A percentile compares a stretch with the other conserved stretches of the same genome.
Evolutionary conservation across 2,888 invertebrate species (phyloP).

Genomic region (Caenorhabditis sulstoni): DNA sequence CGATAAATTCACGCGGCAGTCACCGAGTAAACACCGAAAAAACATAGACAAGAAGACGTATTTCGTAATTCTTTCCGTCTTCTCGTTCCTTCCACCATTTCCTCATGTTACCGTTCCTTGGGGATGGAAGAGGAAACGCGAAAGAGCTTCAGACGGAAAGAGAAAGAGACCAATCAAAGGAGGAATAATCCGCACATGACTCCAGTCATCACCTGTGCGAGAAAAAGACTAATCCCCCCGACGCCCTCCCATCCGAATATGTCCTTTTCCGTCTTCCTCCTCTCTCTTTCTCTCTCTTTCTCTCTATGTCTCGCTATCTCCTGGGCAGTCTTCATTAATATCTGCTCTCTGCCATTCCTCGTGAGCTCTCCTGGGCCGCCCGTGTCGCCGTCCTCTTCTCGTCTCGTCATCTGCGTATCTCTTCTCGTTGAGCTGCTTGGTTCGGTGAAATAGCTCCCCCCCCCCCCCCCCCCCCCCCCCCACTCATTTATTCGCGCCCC

Average conservation of each 20-base stretch:
- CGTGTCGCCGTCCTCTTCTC: conserved; percentile 4
- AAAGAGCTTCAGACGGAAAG: too few relatives aligned
- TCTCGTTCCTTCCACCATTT: not conserved
- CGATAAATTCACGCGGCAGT: conserved; percentile 1
- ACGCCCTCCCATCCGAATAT: too few relatives aligned
- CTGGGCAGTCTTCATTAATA: too few relatives aligned
- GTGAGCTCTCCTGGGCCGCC: conserved; percentile 3
- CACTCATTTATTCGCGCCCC: conserved; percentile 31
- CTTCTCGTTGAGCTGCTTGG: conserved; percentile 10
- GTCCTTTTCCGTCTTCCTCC: too few relatives aligned
- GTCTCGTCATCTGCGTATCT: conserved; percentile 15
- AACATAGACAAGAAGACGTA: not conserved
- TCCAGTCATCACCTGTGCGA: too few relatives aligned
- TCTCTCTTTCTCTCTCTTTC: too few relatives aligned
- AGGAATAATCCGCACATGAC: too few relatives aligned
- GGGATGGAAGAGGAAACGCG: too few relatives aligned
- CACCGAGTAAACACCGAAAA: conserved; percentile 6
- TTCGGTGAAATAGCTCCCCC: not conserved
- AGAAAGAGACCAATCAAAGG: too few relatives aligned
- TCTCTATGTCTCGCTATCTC: too few relatives aligned
- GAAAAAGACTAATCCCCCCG: too few relatives aligned
- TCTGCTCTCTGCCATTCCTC: not conserved
- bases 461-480: not conserved
- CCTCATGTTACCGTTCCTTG: too few relatives aligned
- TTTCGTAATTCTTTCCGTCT: not conserved